These are phyloP conservation scores for Chamaetylas fuelleborni DNA, from an alignment of 2,113 vertebrate genomes.

Conservation along the genomic window DNA sequence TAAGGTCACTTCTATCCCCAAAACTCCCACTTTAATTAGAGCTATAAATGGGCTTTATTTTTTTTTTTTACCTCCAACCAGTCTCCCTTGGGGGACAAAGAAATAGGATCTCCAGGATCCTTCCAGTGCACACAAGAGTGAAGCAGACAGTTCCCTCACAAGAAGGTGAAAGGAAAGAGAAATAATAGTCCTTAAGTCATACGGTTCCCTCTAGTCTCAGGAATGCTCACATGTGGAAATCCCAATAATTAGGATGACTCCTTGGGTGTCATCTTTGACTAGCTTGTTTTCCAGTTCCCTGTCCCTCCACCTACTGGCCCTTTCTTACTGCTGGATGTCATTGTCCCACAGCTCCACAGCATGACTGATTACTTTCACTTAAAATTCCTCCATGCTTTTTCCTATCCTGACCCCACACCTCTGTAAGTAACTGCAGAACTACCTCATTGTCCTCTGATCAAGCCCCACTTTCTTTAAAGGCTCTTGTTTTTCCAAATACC, in stretches of 20 bases:
- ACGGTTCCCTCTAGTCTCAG: neutral
- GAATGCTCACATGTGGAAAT: neutral
- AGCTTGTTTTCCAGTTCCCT: neutral
- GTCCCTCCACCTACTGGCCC: neutral
- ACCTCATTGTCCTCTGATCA: neutral
- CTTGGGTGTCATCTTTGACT: neutral
- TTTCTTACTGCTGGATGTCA: neutral
- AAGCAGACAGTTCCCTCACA: neutral
- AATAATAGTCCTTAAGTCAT: accelerated
- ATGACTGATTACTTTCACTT: neutral
- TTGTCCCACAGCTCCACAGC: neutral
- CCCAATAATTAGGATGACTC: neutral
- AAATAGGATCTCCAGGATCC: neutral
- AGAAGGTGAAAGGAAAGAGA: neutral
- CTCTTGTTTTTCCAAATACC: neutral
- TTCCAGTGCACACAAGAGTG: neutral
- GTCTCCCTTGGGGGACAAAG: neutral
- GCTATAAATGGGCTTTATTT: neutral
- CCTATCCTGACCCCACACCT: neutral
- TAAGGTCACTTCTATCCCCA: neutral
- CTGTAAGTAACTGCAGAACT: neutral
- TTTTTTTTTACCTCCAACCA: neutral
- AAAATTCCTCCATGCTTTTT: neutral
- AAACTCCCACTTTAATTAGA: neutral
- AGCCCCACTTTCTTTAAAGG: neutral